Evolutionary conservation across 2,888 invertebrate species (phyloP), one percentile per base, ranked within the genome.

Genomic region (Andrena chrysosceles): DNA sequence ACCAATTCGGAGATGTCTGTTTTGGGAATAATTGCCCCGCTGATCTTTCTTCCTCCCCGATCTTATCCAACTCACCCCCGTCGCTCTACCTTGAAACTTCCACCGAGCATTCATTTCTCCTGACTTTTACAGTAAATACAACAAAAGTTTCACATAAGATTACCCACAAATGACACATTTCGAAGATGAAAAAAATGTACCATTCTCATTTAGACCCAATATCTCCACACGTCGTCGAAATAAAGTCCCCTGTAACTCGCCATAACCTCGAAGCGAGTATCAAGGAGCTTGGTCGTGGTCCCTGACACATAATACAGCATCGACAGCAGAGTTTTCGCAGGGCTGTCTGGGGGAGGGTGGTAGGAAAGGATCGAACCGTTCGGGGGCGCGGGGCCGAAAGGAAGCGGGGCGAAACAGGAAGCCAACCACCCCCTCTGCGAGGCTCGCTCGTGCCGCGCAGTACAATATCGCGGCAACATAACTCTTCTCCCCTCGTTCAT

Each of bases 391-490:
- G 83, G 73, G 81, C 52, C 52, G 72, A 71, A 84, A 73, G 87
- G 75, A 78, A 66, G 75, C 48, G 59, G 54, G 88, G 86, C 68
- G 81, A 79, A 85, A 86, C 88, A 88, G 88, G 86, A 88, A 88
- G 83, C 88, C 80, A 77, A 23, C 31, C 23, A 69, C 63, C 66
- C 6, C 16, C 29, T 85, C 89, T 83, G 84, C 78, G 88, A 89
- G 89, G 89, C 88, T 89, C 90, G 91, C 91, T 92, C 91, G 92
- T 92, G 91, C 91, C 93, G 93, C 92, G 92, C 92, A 91, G 93
- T 91, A 93, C 93, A 93, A 94, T 94, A 93, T 93, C 93, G 93
- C 93, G 93, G 93, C 93, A 92, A 93, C 93, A 94, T 94, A 93
- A 94, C 93, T 93, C 93, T 94, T 94, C 93, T 93, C 93, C 92